phyloP scores from a whole-genome alignment of 2,888 invertebrate species.

The Eupithecia subfuscata region DNA sequence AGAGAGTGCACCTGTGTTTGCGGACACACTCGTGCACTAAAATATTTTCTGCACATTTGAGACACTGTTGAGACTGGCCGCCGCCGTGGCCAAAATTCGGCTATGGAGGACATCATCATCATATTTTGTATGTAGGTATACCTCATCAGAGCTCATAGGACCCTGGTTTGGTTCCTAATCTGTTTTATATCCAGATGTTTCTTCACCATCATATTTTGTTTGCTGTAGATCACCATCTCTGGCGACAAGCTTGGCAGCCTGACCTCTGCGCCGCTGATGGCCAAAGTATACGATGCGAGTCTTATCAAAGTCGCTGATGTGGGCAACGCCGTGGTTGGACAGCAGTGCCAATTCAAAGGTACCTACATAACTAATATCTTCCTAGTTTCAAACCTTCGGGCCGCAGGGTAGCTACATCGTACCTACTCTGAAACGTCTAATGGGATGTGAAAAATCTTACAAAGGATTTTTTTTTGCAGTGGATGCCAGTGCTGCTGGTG shows the following conservation, averaged over 20 bases:
- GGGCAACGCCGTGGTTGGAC: slow-evolving; percentile 96
- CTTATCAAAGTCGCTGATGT: slow-evolving; percentile 97
- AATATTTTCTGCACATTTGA: no score
- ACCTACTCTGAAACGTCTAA: not conserved
- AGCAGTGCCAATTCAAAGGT: slow-evolving; percentile 98
- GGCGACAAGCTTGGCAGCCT: slow-evolving; percentile 89
- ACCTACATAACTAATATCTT: slow-evolving; percentile 38
- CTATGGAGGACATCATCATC: no score
- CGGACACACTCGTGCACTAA: not conserved
- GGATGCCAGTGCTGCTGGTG: slow-evolving; percentile 99
- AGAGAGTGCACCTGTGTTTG: not conserved
- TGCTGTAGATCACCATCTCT: slow-evolving; percentile 86
- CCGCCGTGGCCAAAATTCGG: no score
- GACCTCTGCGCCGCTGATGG: slow-evolving; percentile 87
- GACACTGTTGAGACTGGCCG: no score
- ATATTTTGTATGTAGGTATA: not conserved
- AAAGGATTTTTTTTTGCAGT: slow-evolving; percentile 85
- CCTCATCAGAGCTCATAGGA: not conserved
- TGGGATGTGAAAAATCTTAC: not conserved
- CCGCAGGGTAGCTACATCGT: not conserved
- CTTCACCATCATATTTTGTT: not conserved
- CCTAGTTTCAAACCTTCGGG: not conserved
- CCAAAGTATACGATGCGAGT: slow-evolving; percentile 97
- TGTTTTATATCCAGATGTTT: not conserved
- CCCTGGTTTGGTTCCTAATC: no score